phyloP scores from a whole-genome alignment of 1,140 invertebrate species.

The Globodera ellingtonae region DNA sequence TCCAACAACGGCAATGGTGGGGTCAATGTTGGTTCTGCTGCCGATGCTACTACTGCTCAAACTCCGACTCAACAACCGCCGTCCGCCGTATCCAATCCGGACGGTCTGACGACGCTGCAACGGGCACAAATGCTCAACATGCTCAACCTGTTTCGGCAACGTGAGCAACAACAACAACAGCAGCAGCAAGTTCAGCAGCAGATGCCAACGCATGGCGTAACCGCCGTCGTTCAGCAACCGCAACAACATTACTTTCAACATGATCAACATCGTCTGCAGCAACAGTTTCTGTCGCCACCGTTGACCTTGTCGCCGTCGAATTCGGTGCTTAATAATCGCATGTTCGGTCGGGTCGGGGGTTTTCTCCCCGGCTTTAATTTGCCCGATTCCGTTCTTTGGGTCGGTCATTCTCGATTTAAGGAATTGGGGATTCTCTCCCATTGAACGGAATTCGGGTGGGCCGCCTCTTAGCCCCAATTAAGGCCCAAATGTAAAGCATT shows the following conservation, averaged over 20 bases:
- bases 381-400: too few species aligned
- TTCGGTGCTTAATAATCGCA: background rate
- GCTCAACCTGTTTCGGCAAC: background rate
- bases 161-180: background rate
- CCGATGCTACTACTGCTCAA: background rate
- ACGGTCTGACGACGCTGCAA: background rate
- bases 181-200: background rate
- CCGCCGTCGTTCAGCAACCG: background rate
- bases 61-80: background rate
- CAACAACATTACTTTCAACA: background rate
- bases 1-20: background rate
- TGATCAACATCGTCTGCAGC: background rate
- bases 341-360: too few species aligned
- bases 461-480: background rate
- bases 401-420: too few species aligned
- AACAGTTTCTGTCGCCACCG: slow-evolving; percentile 5
- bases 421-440: too few species aligned
- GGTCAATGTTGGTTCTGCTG: background rate
- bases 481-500: too few species aligned
- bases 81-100: background rate
- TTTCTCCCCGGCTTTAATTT: too few species aligned
- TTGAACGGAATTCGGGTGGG: background rate
- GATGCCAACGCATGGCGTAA: slow-evolving; percentile 5
- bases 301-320: background rate
- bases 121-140: slow-evolving; percentile 2